Evolutionary conservation across 2,113 vertebrate species (phyloP).

Genomic region (Girardinichthys multiradiatus): DNA sequence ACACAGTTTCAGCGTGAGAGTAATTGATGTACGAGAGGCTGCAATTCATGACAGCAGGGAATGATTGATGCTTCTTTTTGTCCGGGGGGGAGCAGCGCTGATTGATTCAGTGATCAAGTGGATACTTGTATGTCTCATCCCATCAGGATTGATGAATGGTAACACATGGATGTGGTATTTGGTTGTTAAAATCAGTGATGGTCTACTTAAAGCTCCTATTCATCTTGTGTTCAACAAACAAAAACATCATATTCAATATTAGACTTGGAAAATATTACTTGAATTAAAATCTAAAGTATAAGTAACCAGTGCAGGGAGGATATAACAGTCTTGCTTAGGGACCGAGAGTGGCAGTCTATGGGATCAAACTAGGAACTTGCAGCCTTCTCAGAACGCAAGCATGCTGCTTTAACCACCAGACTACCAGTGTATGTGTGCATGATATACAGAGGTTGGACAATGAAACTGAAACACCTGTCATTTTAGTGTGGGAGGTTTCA

Average conservation of each 20-base stretch:
- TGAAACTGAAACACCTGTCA: too few relatives aligned
- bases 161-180: neutral
- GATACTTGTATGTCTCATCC: neutral
- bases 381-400: too few relatives aligned
- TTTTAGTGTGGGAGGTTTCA: too few relatives aligned
- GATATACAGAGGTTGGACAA: too few relatives aligned
- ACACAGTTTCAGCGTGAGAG: conserved; percentile 4
- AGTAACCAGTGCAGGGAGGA: too few relatives aligned
- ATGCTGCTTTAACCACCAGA: too few relatives aligned
- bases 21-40: conserved; percentile 8
- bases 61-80: conserved; percentile 39
- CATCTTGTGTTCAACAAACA: neutral
- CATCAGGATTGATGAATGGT: conserved; percentile 28
- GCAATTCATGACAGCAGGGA: neutral
- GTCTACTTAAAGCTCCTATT: neutral
- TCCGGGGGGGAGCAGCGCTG: neutral
- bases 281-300: neutral
- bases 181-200: conserved; percentile 16
- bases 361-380: too few relatives aligned
- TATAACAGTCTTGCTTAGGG: too few relatives aligned
- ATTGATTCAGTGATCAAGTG: conserved; percentile 27
- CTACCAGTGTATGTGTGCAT: too few relatives aligned
- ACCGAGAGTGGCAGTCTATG: too few relatives aligned
- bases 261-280: neutral
- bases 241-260: neutral